Conservation (phyloP, 2,113 vertebrate genomes). For the Pavo muticus region DNA sequence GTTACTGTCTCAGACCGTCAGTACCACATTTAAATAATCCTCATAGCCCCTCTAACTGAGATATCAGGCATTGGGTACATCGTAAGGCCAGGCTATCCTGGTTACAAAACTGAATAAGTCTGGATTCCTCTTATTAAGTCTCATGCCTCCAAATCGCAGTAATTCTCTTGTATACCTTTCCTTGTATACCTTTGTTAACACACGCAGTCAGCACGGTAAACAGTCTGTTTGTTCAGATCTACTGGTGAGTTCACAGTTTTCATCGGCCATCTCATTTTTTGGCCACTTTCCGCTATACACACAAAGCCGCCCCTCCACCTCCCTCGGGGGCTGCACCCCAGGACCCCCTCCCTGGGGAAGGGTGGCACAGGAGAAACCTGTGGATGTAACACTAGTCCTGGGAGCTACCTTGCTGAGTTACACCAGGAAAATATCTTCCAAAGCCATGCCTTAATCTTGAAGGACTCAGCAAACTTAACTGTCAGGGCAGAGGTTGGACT, state of each 20-base stretch:
- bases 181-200: not conserved
- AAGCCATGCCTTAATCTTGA: not conserved
- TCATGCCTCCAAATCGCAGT: not conserved
- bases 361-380: accelerated
- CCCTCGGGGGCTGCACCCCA: accelerated
- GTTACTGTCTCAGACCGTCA: not conserved
- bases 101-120: not conserved
- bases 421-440: not conserved
- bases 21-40: not conserved
- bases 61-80: accelerated
- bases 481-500: not conserved
- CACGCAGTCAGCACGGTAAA: not conserved
- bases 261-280: not conserved
- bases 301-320: not conserved
- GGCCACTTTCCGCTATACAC: not conserved
- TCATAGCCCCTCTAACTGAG: not conserved
- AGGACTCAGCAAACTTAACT: not conserved
- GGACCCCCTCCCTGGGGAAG: too few species aligned
- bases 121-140: not conserved
- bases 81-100: not conserved
- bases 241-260: not conserved
- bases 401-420: not conserved
- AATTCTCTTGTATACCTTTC: not conserved
- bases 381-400: not conserved
- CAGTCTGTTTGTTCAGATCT: not conserved